A percentile compares a stretch with the other conserved stretches of the same genome.
Evolutionary conservation across 2,113 vertebrate species (phyloP).

Genomic region (Laticauda colubrina): DNA sequence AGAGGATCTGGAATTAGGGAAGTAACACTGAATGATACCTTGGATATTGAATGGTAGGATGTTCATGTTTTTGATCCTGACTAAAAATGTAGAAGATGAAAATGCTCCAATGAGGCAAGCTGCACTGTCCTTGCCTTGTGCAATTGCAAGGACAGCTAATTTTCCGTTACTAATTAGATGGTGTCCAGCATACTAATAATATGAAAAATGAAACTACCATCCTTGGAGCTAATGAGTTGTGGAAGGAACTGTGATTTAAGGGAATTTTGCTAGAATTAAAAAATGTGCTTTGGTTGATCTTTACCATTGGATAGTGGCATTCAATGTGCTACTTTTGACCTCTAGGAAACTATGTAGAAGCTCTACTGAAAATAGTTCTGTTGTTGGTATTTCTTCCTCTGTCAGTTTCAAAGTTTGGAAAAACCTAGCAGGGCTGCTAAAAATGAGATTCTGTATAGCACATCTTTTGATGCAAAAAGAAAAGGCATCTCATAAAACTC

Average conservation of each 20-base stretch:
- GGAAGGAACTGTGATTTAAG: slow-evolving; percentile 48
- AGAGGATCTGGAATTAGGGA: slow-evolving; percentile 19
- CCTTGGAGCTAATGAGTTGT: slow-evolving; percentile 45
- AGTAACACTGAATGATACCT: slow-evolving; percentile 13
- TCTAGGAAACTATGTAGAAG: background rate
- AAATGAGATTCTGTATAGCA: background rate
- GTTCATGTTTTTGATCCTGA: slow-evolving; percentile 51
- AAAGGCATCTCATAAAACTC: background rate
- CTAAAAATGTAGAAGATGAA: slow-evolving; percentile 54
- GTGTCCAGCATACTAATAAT: slow-evolving; percentile 72
- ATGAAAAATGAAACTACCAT: slow-evolving; percentile 66
- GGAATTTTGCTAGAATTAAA: slow-evolving; percentile 14
- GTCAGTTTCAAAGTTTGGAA: too few relatives aligned
- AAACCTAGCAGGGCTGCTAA: background rate
- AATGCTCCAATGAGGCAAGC: slow-evolving; percentile 38
- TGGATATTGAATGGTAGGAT: slow-evolving; percentile 42
- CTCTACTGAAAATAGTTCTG: background rate
- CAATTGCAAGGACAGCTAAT: slow-evolving; percentile 67
- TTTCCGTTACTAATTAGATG: slow-evolving; percentile 75
- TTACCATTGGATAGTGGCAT: background rate
- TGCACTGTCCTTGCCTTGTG: slow-evolving; percentile 64
- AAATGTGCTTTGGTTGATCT: slow-evolving; percentile 3
- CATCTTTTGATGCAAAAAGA: background rate
- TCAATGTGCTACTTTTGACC: too few relatives aligned
- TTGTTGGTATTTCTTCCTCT: background rate